These are phyloP conservation scores for Paratrypauchen microcephalus DNA, from an alignment of 2,797 vertebrate species.

Conservation along the genomic window DNA sequence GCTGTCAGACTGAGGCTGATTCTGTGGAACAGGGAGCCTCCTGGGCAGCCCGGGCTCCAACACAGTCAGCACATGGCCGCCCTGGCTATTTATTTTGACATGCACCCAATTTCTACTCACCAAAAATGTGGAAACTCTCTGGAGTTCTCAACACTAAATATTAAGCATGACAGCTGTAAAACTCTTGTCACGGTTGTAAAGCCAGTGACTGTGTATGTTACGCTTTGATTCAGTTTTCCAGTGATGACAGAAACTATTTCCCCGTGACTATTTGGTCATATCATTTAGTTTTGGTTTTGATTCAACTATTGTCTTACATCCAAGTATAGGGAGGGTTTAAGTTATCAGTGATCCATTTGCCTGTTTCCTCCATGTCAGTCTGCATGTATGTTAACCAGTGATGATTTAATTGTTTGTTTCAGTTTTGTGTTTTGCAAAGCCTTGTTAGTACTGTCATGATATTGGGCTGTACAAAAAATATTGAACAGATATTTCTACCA, in stretches of 20 bases:
- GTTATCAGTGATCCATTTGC: neutral
- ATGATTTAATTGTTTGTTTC: neutral
- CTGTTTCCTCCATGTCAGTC: neutral
- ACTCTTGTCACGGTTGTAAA: slow-evolving; percentile 32
- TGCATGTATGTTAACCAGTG: neutral
- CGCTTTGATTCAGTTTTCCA: slow-evolving; percentile 28
- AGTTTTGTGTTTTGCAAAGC: neutral
- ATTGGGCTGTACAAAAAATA: neutral
- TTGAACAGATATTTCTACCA: slow-evolving; percentile 37
- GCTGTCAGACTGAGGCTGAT: slow-evolving; percentile 71
- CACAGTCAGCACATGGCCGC: slow-evolving; percentile 43
- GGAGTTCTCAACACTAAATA: slow-evolving; percentile 41
- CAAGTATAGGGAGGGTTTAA: neutral
- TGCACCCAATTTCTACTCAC: slow-evolving; percentile 47
- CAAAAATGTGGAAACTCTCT: slow-evolving; percentile 50
- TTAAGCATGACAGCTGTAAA: slow-evolving; percentile 56
- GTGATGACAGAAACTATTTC: slow-evolving; percentile 21
- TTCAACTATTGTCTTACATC: slow-evolving; percentile 22
- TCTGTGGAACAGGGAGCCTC: slow-evolving; percentile 62
- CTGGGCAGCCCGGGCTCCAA: slow-evolving; percentile 49
- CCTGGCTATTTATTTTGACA: slow-evolving; percentile 66
- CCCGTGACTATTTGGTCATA: slow-evolving; percentile 18
- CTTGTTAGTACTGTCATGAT: neutral
- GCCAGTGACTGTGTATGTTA: slow-evolving; percentile 27
- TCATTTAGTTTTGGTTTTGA: slow-evolving; percentile 13